A percentile compares a stretch with the other conserved stretches of the same genome.
Evolutionary conservation across 2,113 vertebrate genomes (phyloP).

Genomic region (Corythoichthys intestinalis): DNA sequence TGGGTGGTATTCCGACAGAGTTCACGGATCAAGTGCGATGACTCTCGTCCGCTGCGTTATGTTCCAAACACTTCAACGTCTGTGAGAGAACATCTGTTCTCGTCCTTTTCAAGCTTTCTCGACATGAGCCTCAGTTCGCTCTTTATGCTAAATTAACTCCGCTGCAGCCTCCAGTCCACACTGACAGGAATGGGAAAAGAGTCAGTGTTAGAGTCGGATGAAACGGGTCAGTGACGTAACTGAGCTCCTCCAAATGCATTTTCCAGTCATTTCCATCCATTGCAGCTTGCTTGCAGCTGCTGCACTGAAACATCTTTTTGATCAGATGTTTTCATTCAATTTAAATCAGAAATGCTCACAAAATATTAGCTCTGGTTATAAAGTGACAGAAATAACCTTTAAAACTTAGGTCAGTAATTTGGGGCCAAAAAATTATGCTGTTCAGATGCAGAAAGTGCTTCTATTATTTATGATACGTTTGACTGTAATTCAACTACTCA

Average conservation of each 20-base stretch:
- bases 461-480: no score
- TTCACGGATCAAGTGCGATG: slow-evolving; percentile 66
- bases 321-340: not conserved
- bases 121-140: slow-evolving; percentile 35
- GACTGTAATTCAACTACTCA: no score
- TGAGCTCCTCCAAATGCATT: not conserved
- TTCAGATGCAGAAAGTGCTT: no score
- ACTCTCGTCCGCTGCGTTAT: slow-evolving; percentile 53
- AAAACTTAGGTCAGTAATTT: no score
- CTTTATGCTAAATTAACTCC: slow-evolving; percentile 56
- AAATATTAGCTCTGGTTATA: no score
- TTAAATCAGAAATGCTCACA: no score
- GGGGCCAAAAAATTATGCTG: no score
- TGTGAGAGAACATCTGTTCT: slow-evolving; percentile 52
- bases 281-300: slow-evolving; percentile 4
- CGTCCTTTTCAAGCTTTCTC: slow-evolving; percentile 39
- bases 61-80: slow-evolving; percentile 29
- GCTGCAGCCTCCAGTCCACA: slow-evolving; percentile 25
- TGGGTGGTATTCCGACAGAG: slow-evolving; percentile 66
- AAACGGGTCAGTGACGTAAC: slow-evolving; percentile 6
- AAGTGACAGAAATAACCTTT: no score
- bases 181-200: slow-evolving; percentile 40
- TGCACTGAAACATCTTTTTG: not conserved
- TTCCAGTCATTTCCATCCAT: not conserved
- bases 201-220: not conserved